Evolutionary conservation across 1,140 invertebrate species (phyloP).

Genomic region (Scaptomyza pallida): DNA sequence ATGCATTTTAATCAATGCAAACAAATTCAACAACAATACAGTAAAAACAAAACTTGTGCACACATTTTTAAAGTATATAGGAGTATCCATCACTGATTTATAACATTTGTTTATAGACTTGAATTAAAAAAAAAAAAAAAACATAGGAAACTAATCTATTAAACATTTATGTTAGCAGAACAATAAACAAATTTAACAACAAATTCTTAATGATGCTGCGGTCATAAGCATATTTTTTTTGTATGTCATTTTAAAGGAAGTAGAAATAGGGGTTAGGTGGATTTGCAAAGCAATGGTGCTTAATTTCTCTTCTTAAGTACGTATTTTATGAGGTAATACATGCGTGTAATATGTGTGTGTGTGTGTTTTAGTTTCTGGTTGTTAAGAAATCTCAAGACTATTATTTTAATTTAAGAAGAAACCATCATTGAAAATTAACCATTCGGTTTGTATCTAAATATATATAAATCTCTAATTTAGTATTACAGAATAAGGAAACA

Average conservation of each 20-base stretch:
- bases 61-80: conserved; percentile 33
- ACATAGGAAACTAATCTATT: conserved; percentile 22
- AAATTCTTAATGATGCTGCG: conserved; percentile 37
- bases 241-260: conserved; percentile 25
- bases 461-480: not conserved
- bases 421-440: not conserved
- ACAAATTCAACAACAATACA: conserved; percentile 31
- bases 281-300: conserved; percentile 18
- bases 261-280: conserved; percentile 18
- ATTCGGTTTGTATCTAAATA: conserved; percentile 9
- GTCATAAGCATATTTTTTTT: conserved; percentile 21
- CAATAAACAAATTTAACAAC: conserved; percentile 42
- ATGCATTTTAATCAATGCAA: conserved; percentile 23
- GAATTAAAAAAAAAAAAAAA: conserved; percentile 1
- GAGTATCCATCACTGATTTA: conserved; percentile 19
- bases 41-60: conserved; percentile 44
- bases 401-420: not conserved
- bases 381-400: conserved; percentile 15
- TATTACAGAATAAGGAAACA: conserved; percentile 14
- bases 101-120: conserved; percentile 31
- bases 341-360: conserved; percentile 27
- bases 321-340: conserved; percentile 59
- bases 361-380: conserved; percentile 27
- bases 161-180: conserved; percentile 18
- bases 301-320: conserved; percentile 64